phyloP scores from a whole-genome alignment of 2,797 vertebrate species.

The Vultur gryphus region DNA sequence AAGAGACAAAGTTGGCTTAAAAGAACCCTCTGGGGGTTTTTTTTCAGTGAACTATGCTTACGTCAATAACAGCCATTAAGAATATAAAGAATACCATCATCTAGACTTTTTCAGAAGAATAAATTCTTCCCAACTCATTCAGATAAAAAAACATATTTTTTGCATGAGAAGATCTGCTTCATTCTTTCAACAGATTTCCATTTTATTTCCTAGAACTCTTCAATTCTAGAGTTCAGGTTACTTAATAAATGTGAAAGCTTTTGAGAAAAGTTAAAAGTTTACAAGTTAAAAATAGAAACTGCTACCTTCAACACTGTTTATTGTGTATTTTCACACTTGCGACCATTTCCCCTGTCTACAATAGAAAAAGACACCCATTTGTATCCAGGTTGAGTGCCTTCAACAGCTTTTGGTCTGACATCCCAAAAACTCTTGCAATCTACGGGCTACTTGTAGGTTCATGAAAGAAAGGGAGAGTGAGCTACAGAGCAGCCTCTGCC shows the following conservation, averaged over 20 bases:
- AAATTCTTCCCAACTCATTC: background rate
- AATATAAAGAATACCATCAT: background rate
- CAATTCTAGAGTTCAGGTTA: background rate
- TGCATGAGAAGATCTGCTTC: background rate
- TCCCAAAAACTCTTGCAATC: background rate
- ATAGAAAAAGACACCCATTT: background rate
- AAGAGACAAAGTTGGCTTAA: background rate
- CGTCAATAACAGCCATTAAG: background rate
- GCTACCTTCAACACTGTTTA: background rate
- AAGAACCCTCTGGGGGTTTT: background rate
- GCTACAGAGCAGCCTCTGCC: background rate
- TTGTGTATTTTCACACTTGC: background rate
- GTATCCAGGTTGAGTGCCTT: background rate
- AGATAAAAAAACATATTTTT: background rate
- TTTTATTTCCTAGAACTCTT: background rate
- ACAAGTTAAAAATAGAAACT: background rate
- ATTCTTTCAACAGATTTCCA: background rate
- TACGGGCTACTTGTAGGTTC: background rate
- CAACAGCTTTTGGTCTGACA: background rate
- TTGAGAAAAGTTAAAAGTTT: background rate
- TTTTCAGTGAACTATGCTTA: background rate
- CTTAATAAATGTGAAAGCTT: background rate
- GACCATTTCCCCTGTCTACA: background rate
- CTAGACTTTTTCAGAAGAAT: background rate
- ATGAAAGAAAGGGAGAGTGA: background rate